Conservation (phyloP, 2,888 invertebrate genomes). For the Acronicta leporina region DNA sequence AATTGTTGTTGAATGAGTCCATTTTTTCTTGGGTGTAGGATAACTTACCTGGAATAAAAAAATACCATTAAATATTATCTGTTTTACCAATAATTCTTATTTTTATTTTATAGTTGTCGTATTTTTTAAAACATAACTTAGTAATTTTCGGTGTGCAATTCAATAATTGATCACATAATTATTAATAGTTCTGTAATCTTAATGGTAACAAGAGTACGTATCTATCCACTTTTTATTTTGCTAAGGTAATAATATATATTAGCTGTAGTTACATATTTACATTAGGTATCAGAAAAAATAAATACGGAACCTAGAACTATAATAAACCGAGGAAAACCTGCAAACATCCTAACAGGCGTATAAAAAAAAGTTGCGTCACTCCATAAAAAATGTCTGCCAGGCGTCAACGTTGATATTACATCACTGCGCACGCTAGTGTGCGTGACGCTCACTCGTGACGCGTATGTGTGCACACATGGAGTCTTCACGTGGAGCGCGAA, state of each 20-base stretch:
- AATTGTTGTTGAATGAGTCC: constrained; percentile 41
- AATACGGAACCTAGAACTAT: constrained; percentile 43
- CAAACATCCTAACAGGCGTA: constrained; percentile 74
- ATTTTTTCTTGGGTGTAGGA: constrained; percentile 38
- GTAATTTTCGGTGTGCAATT: no score
- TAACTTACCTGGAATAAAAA: constrained; percentile 66
- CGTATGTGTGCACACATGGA: constrained; percentile 49
- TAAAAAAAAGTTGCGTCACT: constrained; percentile 87
- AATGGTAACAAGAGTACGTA: no score
- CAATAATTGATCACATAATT: no score
- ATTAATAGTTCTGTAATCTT: no score
- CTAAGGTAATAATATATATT: no score
- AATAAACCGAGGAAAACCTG: constrained; percentile 53
- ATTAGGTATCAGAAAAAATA: constrained; percentile 14
- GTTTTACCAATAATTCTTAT: no score
- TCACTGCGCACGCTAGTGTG: constrained; percentile 72
- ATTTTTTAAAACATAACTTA: no score
- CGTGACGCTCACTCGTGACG: constrained; percentile 55
- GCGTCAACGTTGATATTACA: constrained; percentile 85
- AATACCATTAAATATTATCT: constrained; percentile 12
- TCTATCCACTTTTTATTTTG: no score
- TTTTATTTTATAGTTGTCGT: no score
- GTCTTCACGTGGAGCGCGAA: constrained; percentile 39
- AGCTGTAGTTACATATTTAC: no score
- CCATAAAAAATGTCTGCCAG: constrained; percentile 88